These are phyloP conservation scores for Aphidoletes aphidimyza DNA, from an alignment of 2,888 invertebrate genomes.

Conservation along the genomic window DNA sequence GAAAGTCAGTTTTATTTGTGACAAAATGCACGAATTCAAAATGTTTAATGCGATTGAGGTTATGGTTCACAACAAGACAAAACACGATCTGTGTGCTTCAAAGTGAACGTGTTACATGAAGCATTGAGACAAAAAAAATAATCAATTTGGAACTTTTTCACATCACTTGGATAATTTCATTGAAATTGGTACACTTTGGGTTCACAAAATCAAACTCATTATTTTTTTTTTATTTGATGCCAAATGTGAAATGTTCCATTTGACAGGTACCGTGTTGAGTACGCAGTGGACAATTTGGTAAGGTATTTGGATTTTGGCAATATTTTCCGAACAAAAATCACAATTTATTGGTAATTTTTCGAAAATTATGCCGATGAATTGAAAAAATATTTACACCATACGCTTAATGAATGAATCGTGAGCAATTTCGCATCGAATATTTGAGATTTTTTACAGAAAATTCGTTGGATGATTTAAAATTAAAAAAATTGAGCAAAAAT, in stretches of 20 bases:
- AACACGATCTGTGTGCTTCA: not conserved
- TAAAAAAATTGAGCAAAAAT: slow-evolving; percentile 24
- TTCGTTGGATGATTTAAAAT: slow-evolving; percentile 26
- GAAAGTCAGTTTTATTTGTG: no score
- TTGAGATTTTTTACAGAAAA: not conserved
- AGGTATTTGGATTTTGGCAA: not conserved
- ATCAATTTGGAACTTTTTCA: not conserved
- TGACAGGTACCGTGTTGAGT: not conserved
- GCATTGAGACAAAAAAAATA: not conserved
- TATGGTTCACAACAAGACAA: not conserved
- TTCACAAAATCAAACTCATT: no score
- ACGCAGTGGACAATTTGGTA: not conserved
- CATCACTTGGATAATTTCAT: not conserved
- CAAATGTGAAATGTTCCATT: not conserved
- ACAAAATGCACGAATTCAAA: no score
- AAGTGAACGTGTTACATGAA: not conserved
- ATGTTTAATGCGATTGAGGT: not conserved
- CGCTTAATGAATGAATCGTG: not conserved
- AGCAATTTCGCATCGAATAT: not conserved
- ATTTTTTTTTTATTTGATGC: not conserved
- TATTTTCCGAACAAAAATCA: not conserved
- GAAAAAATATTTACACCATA: slow-evolving; percentile 14
- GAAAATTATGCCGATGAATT: not conserved
- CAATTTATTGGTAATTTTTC: not conserved
- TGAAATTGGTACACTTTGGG: not conserved